These are phyloP conservation scores for Zosterops lateralis DNA, from an alignment of 2,113 vertebrate species.

Conservation along the genomic window DNA sequence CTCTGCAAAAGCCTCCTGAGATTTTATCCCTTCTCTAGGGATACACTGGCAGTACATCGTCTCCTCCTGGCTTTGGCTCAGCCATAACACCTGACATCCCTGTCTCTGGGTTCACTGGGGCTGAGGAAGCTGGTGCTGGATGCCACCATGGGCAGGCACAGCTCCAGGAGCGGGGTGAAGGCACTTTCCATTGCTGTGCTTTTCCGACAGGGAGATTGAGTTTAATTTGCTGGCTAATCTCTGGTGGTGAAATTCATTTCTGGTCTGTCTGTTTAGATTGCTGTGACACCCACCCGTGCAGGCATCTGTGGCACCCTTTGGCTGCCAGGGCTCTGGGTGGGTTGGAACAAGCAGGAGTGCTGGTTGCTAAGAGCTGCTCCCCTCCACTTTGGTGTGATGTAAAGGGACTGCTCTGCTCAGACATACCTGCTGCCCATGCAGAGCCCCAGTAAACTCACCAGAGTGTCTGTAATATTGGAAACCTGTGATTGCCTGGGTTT, in stretches of 20 bases:
- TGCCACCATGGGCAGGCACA: not conserved
- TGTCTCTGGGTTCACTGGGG: fast-evolving
- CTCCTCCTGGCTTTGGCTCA: not conserved
- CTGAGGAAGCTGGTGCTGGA: not conserved
- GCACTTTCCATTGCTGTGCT: not conserved
- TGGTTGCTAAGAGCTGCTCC: not conserved
- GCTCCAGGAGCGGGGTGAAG: fast-evolving
- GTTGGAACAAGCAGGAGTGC: not conserved
- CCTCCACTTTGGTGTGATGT: fast-evolving
- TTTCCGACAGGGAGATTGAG: not conserved
- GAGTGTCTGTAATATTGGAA: not conserved
- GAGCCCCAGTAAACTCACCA: not conserved
- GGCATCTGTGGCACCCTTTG: not conserved
- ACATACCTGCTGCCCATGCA: fast-evolving
- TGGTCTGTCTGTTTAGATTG: constrained; percentile 38
- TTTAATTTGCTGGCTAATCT: constrained; percentile 44
- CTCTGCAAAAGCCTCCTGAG: not conserved
- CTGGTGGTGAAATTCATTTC: constrained; percentile 24
- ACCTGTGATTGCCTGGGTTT: not conserved
- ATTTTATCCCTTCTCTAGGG: not conserved
- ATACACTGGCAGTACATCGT: fast-evolving
- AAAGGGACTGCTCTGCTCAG: not conserved
- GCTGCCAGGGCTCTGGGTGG: not conserved
- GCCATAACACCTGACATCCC: not conserved
- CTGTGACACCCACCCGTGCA: not conserved